Base-by-base conservation (phyloP, 2,888 invertebrate species). In the Watsonalla binaria region DNA sequence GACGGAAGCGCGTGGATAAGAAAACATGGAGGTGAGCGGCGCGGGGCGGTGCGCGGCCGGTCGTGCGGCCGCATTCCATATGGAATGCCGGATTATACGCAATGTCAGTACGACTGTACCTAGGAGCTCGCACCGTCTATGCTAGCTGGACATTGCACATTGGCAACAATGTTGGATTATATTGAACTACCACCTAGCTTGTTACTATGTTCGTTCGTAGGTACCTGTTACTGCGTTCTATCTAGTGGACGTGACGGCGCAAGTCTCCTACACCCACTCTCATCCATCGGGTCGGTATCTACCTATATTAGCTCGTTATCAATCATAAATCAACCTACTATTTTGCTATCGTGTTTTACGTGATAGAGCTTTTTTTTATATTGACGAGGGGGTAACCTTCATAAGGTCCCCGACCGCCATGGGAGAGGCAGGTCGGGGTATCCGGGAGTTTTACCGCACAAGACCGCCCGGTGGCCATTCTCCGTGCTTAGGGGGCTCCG, bases 91-190 rank as follows among this genome's bases (percentile, higher is more conserved):
- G 89, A 87, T 84, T 84, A 80, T 81, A 89, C 79, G 87, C 90
- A 89, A 89, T 90, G 90, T 90, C 89, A 90, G 86, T 88, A 84
- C 84, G 84, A 82, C 80, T 88, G 84, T 84, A 84, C 82, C 80
- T 85, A 66, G 67, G 69, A 73, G 74, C 74, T 76, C 61, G 67
- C 66, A 68, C 70, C 73, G 68, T 70, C 71, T 73, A 66, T 68
- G 66, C 68, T 71, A 66, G 37, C 37, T 37, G 37, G 37, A 37
- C 64, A 68, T 59, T 76, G 71, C 74, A 74, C 60, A 76, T 78
- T 77, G 68, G 76, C 79, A 76, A 80, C 73, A 69, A 67, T 69
- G 64, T 72, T 59, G 54, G 45, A 51, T 59, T 59, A 48, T 24
- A 42, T 14, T 51, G 59, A 49, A 51, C 54, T 47, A 63, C 51